These are phyloP conservation scores for Oryctolagus cuniculus DNA, from an alignment of 2,113 vertebrate species.

Conservation along the genomic window DNA sequence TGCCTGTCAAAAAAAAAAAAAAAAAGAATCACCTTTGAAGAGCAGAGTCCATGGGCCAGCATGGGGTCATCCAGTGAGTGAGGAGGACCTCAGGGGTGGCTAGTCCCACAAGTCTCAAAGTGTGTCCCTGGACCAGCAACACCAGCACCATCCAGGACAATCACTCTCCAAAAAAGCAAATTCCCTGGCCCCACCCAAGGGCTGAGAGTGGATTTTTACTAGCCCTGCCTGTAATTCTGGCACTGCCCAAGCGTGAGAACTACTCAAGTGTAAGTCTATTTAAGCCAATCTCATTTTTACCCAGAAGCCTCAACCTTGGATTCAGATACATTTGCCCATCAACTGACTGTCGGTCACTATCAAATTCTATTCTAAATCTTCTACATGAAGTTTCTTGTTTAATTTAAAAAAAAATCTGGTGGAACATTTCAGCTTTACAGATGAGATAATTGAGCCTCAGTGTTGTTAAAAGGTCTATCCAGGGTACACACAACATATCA, in stretches of 20 bases:
- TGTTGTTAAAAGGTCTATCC: background rate
- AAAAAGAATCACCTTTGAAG: background rate
- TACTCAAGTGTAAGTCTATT: no score
- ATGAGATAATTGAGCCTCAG: background rate
- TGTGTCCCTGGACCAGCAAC: background rate
- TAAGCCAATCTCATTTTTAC: background rate
- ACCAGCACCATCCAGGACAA: background rate
- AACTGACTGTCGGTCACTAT: background rate
- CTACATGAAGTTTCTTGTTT: background rate
- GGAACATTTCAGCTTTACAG: background rate
- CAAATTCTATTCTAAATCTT: background rate
- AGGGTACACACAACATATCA: background rate
- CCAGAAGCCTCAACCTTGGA: background rate
- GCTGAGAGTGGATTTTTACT: background rate
- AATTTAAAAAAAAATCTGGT: background rate
- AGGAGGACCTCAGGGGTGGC: no score
- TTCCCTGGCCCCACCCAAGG: background rate
- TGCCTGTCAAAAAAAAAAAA: no score
- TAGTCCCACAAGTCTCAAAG: background rate
- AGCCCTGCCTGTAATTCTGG: background rate
- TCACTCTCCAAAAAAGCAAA: background rate
- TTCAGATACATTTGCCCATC: background rate
- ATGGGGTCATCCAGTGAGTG: background rate
- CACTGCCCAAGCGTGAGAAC: background rate
- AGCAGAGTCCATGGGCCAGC: background rate